Percentiles rank a stretch among this genome's conserved stretches.
phyloP scores from a whole-genome alignment of 2,888 invertebrate genomes.

The Brenthis ino region DNA sequence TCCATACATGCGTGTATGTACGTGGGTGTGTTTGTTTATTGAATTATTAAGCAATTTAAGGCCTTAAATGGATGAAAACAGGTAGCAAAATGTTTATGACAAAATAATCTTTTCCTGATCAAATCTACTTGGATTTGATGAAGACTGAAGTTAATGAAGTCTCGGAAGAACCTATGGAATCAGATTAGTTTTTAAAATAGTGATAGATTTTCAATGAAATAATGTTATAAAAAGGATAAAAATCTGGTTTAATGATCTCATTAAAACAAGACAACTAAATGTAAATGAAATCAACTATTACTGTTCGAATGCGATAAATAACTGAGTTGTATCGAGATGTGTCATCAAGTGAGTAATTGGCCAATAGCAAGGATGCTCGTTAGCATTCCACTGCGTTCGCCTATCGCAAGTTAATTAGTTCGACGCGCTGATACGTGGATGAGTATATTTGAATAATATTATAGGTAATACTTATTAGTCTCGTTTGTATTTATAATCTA shows the following conservation, averaged over 20 bases:
- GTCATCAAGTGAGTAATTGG: slow-evolving; percentile 27
- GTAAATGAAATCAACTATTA: slow-evolving; percentile 19
- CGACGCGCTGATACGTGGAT: slow-evolving; percentile 11
- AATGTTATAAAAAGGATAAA: too few relatives aligned
- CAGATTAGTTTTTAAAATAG: too few relatives aligned
- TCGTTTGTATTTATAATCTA: background rate
- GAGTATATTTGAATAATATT: background rate
- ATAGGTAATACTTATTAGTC: background rate
- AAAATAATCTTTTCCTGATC: too few relatives aligned
- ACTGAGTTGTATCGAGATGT: slow-evolving; percentile 23
- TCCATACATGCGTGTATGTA: too few relatives aligned
- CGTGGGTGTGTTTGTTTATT: too few relatives aligned
- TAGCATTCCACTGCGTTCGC: slow-evolving; percentile 18
- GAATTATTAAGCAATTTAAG: too few relatives aligned
- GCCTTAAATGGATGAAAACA: too few relatives aligned
- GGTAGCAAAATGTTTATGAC: too few relatives aligned
- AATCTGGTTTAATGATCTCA: background rate
- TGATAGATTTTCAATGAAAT: too few relatives aligned
- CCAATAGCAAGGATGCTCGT: slow-evolving; percentile 21
- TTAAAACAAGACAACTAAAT: slow-evolving; percentile 1
- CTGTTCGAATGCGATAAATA: slow-evolving; percentile 22
- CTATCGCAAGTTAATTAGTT: slow-evolving; percentile 24
- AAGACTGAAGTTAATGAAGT: too few relatives aligned
- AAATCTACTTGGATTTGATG: too few relatives aligned
- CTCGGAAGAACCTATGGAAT: too few relatives aligned